These are phyloP conservation scores for Spilarctia lutea DNA, from an alignment of 2,888 invertebrate species.

Conservation along the genomic window DNA sequence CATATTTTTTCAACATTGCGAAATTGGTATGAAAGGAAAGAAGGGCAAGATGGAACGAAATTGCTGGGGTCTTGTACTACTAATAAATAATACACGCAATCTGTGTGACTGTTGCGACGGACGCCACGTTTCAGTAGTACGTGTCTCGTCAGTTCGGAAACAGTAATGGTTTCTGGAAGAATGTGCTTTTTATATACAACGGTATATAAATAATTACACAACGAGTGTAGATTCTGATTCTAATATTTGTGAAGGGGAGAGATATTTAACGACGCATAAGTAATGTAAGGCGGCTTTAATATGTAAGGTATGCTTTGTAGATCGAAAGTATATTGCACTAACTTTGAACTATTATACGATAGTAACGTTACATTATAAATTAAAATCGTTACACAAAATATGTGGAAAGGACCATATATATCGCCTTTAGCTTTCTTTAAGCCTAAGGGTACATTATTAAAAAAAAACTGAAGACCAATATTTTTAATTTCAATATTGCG, in stretches of 20 bases:
- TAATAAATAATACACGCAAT: constrained; percentile 85
- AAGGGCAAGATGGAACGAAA: constrained; percentile 80
- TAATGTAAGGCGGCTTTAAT: background rate
- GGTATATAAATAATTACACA: no score
- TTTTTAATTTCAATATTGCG: background rate
- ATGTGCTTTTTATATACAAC: constrained; percentile 30
- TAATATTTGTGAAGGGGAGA: constrained; percentile 14
- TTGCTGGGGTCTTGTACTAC: constrained; percentile 77
- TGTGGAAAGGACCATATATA: background rate
- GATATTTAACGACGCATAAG: background rate
- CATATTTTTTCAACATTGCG: constrained; percentile 83
- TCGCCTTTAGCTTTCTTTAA: background rate
- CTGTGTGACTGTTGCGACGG: constrained; percentile 67
- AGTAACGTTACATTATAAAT: background rate
- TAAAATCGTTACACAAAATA: background rate
- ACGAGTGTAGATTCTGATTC: constrained; percentile 6
- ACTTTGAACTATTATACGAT: background rate
- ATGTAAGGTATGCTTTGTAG: background rate
- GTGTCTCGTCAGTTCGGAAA: constrained; percentile 34
- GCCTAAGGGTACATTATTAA: background rate
- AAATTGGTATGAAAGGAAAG: constrained; percentile 83
- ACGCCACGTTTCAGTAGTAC: constrained; percentile 48
- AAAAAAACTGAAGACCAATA: no score
- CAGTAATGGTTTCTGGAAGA: constrained; percentile 34
- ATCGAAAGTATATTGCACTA: background rate